Evolutionary conservation across 2,797 vertebrate species (phyloP).

Genomic region (Siniperca scherzeri): DNA sequence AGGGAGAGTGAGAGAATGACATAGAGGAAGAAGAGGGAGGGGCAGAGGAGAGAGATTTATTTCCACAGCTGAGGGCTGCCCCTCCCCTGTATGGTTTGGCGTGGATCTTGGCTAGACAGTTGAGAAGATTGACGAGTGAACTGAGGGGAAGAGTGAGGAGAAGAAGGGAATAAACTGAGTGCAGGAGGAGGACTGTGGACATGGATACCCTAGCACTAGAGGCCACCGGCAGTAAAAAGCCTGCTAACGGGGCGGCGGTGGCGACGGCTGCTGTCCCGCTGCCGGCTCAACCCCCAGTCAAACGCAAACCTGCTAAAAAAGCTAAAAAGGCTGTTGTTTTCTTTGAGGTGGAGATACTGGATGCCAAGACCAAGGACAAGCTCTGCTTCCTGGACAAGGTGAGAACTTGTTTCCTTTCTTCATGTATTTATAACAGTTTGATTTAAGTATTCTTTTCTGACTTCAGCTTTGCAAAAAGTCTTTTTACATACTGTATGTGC

Average conservation of each 20-base stretch:
- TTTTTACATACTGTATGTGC: neutral
- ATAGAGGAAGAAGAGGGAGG: slow-evolving; percentile 61
- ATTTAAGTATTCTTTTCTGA: neutral
- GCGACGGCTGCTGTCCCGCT: neutral
- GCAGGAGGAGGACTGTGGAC: slow-evolving; percentile 74
- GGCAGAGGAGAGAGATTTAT: slow-evolving; percentile 78
- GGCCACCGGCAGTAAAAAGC: slow-evolving; percentile 81
- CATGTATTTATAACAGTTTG: neutral
- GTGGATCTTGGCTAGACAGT: slow-evolving; percentile 54
- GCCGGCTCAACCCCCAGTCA: slow-evolving; percentile 62
- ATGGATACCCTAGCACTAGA: slow-evolving; percentile 88
- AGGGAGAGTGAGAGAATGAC: slow-evolving; percentile 63
- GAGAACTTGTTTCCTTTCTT: slow-evolving; percentile 46
- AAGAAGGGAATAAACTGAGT: slow-evolving; percentile 41
- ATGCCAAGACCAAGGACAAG: slow-evolving; percentile 95
- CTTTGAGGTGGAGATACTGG: slow-evolving; percentile 98
- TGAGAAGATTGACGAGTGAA: slow-evolving; percentile 50
- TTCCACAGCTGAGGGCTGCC: slow-evolving; percentile 82
- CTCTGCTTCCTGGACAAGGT: slow-evolving; percentile 98
- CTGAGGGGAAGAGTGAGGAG: slow-evolving; percentile 40
- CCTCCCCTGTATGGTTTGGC: slow-evolving; percentile 57
- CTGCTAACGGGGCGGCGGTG: slow-evolving; percentile 61
- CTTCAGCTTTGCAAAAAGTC: neutral
- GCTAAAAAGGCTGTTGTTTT: slow-evolving; percentile 95
- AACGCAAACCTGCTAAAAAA: slow-evolving; percentile 89